These are phyloP conservation scores for Dorcus parallelipipedus DNA, from an alignment of 2,888 invertebrate species.

Conservation along the genomic window DNA sequence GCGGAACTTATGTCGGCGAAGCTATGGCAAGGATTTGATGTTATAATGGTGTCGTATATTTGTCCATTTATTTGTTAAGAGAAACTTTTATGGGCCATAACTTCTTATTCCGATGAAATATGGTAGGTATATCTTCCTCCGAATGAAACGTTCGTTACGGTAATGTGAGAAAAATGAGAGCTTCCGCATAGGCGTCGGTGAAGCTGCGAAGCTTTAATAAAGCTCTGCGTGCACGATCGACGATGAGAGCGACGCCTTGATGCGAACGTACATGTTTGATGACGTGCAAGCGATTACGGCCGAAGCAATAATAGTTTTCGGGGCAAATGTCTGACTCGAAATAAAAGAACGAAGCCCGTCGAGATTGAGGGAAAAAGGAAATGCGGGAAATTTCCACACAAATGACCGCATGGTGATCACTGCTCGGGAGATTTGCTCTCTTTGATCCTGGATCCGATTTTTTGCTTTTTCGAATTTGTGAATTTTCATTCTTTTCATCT, in stretches of 20 bases:
- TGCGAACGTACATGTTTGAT: too few relatives aligned
- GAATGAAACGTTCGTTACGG: slow-evolving; percentile 14
- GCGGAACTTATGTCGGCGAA: background rate
- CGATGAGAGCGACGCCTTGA: too few relatives aligned
- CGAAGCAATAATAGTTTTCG: too few relatives aligned
- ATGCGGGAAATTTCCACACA: background rate
- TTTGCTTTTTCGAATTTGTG: background rate
- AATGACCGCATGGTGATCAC: background rate
- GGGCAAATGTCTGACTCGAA: too few relatives aligned
- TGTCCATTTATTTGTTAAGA: slow-evolving; percentile 21
- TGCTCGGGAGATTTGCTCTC: background rate
- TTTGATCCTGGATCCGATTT: background rate
- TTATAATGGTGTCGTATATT: slow-evolving; percentile 17
- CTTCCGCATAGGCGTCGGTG: background rate
- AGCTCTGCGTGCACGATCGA: too few relatives aligned
- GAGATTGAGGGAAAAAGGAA: too few relatives aligned
- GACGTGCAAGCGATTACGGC: too few relatives aligned
- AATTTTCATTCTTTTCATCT: background rate
- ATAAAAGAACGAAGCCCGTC: too few relatives aligned
- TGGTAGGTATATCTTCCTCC: slow-evolving; percentile 11
- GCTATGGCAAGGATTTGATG: slow-evolving; percentile 11
- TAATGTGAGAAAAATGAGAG: slow-evolving; percentile 1
- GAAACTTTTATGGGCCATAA: slow-evolving; percentile 19
- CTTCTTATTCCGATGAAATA: slow-evolving; percentile 20
- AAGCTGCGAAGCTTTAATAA: too few relatives aligned